Base-by-base conservation (phyloP, 2,888 invertebrate genomes). In the Hoplodrina ambigua region DNA sequence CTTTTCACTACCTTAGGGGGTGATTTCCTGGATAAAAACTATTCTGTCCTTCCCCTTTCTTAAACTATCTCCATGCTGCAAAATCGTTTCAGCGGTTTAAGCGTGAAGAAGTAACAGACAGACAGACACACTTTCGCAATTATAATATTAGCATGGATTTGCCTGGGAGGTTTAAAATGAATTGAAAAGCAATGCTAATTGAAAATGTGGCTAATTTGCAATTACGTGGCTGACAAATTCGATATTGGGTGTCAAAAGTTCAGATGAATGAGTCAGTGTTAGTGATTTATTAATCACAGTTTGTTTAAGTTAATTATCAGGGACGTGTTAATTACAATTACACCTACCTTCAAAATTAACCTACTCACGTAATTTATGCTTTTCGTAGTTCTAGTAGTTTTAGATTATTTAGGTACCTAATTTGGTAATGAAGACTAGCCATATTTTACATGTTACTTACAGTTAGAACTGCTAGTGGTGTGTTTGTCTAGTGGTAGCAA, bases 161-260 rank as follows among this genome's bases (percentile, higher is more conserved):
- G n/a, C n/a, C n/a, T n/a, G n/a, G 25, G 25, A 25, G 25, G 25
- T 25, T 25, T 25, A 59, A 41, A 64, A 69, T 49, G 33, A 8
- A 52, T 68, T 53, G 11, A 11, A 59, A 50, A 79, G 58, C 55
- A 53, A 74, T 54, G 17, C 50, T 69, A 69, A 79, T 78, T 75
- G 68, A 69, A 80, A 75, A 55, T 33, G 58, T 75, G 49, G 49
- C 52, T 68, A 62, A 79, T 78, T 73, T 66, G 33, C 41, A 72
- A 78, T 78, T 76, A 59, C 65, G 66, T 66, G 73, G 54, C 44
- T 75, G 73, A 78, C 64, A 72, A 72, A 75, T 65, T 75, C n/a
- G 30, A 20, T 78, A 71, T 66, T 41, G 61, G 54, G 65, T 72
- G 73, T 72, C 75, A 76, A 62, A 71, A 62, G 52, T 72, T 66